phyloP scores from a whole-genome alignment of 2,797 vertebrate genomes.

The Pseudotriccus pelzelni region DNA sequence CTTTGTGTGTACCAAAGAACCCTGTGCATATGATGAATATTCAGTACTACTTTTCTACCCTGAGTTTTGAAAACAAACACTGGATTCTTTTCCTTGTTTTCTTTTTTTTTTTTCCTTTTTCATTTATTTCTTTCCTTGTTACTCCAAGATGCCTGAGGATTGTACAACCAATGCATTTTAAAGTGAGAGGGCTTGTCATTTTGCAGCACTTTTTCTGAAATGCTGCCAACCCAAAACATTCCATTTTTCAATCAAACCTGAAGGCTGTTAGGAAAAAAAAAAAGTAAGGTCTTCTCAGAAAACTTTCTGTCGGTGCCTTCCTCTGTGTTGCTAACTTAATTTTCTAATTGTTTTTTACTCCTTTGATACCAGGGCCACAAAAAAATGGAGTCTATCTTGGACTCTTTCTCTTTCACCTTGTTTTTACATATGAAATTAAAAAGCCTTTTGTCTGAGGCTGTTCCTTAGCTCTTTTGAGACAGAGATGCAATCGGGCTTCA shows the following conservation, averaged over 20 bases:
- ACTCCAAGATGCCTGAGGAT: not conserved
- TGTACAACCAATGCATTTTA: not conserved
- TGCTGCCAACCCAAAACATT: not conserved
- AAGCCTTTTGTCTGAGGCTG: not conserved
- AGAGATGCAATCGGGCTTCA: not conserved
- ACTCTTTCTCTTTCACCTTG: not conserved
- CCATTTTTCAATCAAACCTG: not conserved
- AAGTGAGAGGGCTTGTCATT: conserved; percentile 3
- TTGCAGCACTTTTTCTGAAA: conserved; percentile 24
- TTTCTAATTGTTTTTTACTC: not conserved
- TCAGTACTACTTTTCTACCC: not conserved
- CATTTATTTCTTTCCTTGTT: not conserved
- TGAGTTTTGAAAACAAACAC: conserved; percentile 2
- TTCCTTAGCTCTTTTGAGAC: not conserved
- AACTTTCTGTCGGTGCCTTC: not conserved
- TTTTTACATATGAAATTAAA: not conserved
- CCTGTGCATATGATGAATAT: not conserved
- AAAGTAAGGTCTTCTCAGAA: not conserved
- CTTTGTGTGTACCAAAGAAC: not conserved
- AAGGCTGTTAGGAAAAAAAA: not conserved
- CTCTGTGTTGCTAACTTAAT: not conserved
- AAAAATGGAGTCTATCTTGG: not conserved
- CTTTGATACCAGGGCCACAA: not conserved
- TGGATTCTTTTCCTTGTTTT: not conserved
- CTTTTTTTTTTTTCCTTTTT: no score